Conservation (phyloP, 2,113 vertebrate genomes). For the Mirza zaza region DNA sequence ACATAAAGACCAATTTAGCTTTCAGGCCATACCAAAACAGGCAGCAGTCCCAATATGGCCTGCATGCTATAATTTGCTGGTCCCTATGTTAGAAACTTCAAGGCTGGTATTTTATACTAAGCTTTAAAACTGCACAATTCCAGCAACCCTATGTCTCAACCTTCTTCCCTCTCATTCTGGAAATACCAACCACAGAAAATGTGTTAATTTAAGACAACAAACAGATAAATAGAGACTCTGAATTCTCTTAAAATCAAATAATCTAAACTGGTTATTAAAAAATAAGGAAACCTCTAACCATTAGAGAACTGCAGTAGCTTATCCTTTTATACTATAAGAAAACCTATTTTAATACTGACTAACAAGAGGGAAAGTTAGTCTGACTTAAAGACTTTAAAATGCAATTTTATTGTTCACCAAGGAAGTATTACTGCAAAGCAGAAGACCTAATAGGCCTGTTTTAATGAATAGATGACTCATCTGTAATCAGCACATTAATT, state of each 20-base stretch:
- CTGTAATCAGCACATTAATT: conserved; percentile 76
- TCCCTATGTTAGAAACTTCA: neutral
- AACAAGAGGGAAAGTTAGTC: conserved; percentile 62
- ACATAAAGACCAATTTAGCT: neutral
- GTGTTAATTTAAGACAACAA: conserved; percentile 39
- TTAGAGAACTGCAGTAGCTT: neutral
- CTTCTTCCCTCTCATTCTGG: neutral
- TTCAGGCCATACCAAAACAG: neutral
- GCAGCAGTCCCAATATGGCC: neutral
- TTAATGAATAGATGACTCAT: conserved; percentile 80
- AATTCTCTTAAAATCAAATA: conserved; percentile 62
- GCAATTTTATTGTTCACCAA: conserved; percentile 75
- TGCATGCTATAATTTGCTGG: neutral
- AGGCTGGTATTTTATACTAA: neutral
- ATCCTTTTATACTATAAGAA: conserved; percentile 34
- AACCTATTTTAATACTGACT: conserved; percentile 66
- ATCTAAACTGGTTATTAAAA: conserved; percentile 62
- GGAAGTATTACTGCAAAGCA: conserved; percentile 72
- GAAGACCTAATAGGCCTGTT: conserved; percentile 73
- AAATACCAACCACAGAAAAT: conserved; percentile 28
- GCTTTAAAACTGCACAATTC: neutral
- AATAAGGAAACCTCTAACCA: conserved; percentile 50
- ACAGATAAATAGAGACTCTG: conserved; percentile 28
- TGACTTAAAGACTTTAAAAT: conserved; percentile 77
- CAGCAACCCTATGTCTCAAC: neutral